Evolutionary conservation across 2,888 invertebrate genomes (phyloP), one percentile per base, ranked within the genome.

Genomic region (Quadriops clusia): DNA sequence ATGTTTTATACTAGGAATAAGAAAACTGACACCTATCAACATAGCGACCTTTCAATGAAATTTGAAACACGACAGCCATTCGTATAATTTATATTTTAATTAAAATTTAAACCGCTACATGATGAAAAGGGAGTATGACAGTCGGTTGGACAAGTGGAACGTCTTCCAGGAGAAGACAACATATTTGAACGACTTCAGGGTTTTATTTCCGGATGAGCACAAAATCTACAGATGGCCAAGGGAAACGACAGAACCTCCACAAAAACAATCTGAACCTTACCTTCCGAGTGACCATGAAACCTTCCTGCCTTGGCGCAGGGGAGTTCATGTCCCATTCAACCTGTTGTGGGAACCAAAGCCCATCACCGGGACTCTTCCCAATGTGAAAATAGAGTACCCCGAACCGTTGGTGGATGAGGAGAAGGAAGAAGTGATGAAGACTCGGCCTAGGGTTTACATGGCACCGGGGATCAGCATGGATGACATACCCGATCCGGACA

Each of bases 381-480:
- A 21, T 4, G 21, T 21, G 9, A 9, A 3, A 21, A 10, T 9
- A 21, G 10, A 21, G 3, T 21, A 21, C 3, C 5, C 21, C 10
- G 10, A 10, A 9, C 10, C 1, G 8, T 9, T 21, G 5, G 10
- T 9, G 21, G 10, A 21, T 10, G 9, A 21, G 3, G 5, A 9
- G 3, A 21, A 21, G 34, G 44, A 51, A 15, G 47, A 54, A 30
- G 50, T 45, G 2, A 48, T 50, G 4, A 56, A 50, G 42, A 55
- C 50, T 3, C 46, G 57, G 35, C 57, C 57, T 3, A 45, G 54
- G n/a, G 36, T 52, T 18, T 56, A 52, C 23, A 49, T 55, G 42
- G 49, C 56, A 3, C 60, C 61, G 2, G 59, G 55, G 7, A 49
- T 58, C 3, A 51, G 57, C 33, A 43, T 63, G 22, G 61, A 63